Evolutionary conservation across 1,140 invertebrate genomes (phyloP).

Genomic region (Drosophila dunni): DNA sequence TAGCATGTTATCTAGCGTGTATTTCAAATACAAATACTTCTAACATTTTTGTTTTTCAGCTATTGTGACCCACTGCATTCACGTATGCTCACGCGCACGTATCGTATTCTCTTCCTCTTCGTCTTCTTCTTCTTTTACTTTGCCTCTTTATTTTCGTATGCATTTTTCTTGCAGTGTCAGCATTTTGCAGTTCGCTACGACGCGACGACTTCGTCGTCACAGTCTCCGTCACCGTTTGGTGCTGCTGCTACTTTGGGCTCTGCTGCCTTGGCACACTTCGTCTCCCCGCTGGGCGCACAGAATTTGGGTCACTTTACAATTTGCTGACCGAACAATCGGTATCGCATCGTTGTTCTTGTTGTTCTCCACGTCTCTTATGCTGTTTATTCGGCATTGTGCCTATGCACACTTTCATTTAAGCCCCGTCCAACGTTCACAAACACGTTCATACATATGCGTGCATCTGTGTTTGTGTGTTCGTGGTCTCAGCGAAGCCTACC

Average conservation of each 20-base stretch:
- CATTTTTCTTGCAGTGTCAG: slow-evolving; percentile 81
- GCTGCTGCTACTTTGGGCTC: slow-evolving; percentile 56
- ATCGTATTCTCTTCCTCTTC: slow-evolving; percentile 50
- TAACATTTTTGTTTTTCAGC: slow-evolving; percentile 6
- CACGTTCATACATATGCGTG: not conserved
- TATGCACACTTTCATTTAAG: slow-evolving; percentile 61
- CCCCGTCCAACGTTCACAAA: slow-evolving; percentile 13
- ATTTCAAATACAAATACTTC: slow-evolving; percentile 11
- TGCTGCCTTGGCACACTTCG: slow-evolving; percentile 76
- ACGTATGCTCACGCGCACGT: slow-evolving; percentile 58
- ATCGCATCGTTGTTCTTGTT: slow-evolving; percentile 54
- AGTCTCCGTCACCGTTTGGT: slow-evolving; percentile 1
- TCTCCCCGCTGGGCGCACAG: slow-evolving; percentile 44
- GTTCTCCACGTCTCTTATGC: slow-evolving; percentile 50
- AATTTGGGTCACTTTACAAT: slow-evolving; percentile 83
- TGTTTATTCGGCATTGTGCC: slow-evolving; percentile 66
- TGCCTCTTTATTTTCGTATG: slow-evolving; percentile 54
- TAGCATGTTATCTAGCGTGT: not conserved
- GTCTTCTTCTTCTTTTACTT: slow-evolving; percentile 33
- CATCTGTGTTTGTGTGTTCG: not conserved
- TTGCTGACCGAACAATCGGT: slow-evolving; percentile 71
- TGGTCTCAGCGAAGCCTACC: slow-evolving; percentile 50
- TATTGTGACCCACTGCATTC: slow-evolving; percentile 47
- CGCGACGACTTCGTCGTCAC: slow-evolving; percentile 5
- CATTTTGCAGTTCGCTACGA: slow-evolving; percentile 62